Base-by-base conservation (phyloP, 30 jellyfish, hydroid and myxozoan genomes). In the Aurelia aurita complex sp. Pacific region DNA sequence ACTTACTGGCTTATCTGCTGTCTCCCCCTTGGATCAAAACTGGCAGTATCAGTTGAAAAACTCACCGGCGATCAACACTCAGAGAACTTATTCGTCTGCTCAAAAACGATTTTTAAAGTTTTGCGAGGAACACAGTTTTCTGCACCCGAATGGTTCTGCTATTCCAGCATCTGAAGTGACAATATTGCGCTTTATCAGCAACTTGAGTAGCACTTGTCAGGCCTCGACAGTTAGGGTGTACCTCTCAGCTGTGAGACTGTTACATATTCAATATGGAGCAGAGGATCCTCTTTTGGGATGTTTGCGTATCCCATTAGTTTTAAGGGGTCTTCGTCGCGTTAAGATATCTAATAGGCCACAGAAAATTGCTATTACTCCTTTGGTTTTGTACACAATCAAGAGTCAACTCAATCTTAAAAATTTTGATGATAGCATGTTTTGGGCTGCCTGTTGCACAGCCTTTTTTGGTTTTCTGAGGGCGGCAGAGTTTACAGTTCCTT, bases 391-490 rank as follows among this genome's bases (percentile, higher is more conserved):
- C 16, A 3, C 76, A 35, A 17, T 67, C 16, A 67, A 67, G 33
- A 15, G 43, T 1, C 76, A 67, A 18, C 76, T 67, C 8, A 17
- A 67, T 34, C 33, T 67, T 3, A 51, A 35, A 1, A 59, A 59
- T 52, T 74, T 4, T 50, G 43, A 74, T 17, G 53, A 17, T 53
- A 13, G 53, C 74, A 77, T 54, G 57, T 59, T 54, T 11, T 57
- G 88, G 79, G 79, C 79, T 13, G 88, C 88, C 6, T 77, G 88
- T 63, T 60, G 88, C 18, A 54, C 65, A 1, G 78, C 76, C 61
- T 77, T 60, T 33, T 77, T 34, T 74, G 85, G 85, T 53, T 74
- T 74, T 35, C 46, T 74, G 10, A n/a, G 85, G 34, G 46, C 71
- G 2, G 85, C 85, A 17, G 85, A 74, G n/a, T 46, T 74, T 74